Evolutionary conservation across 2,797 vertebrate species (phyloP), one percentile per base, ranked within the genome.

Genomic region (Clarias pachynema): DNA sequence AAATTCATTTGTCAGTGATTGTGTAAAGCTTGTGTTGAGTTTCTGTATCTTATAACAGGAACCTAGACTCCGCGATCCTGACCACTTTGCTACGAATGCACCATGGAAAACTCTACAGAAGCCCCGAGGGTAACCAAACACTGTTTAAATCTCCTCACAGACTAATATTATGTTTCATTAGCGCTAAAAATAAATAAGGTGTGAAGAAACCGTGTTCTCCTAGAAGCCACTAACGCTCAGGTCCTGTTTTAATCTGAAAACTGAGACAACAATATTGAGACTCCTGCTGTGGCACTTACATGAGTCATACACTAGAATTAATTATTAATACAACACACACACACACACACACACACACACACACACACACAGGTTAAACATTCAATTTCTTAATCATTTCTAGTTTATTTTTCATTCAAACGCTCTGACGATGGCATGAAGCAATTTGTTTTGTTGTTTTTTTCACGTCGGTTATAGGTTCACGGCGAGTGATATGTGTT

Each of bases 401-500:
- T 53, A 20, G 16, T 65, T 40, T 60, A 18, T 69, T 20, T 34
- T 69, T 73, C 40, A 49, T 74, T 74, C 44, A 18, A 29, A 29
- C n/a, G 7, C 31, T 63, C 77, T 18, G 24, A 7, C 22, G 6
- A 1, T 65, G 65, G 60, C 15, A 44, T 26, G 59, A 79, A 63
- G 59, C 57, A 26, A 79, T 63, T 26, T 79, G 77, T 62, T 62
- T 62, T 37, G 20, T 18, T 26, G 37, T 40, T 40, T 40, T 40
- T 40, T 40, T 37, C 4, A 0, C 20, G 24, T 37, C 37, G 5
- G 73, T 59, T 79, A 84, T 31, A 26, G n/a, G 81, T 22, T 86
- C 81, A 69, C 37, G 73, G 53, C 84, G 78, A 79, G 26, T 63
- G 84, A 81, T 69, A 29, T 62, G 75, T 77, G 34, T 62, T 59